phyloP scores from a whole-genome alignment of 1,140 invertebrate genomes.

The Trichonephila clavata region DNA sequence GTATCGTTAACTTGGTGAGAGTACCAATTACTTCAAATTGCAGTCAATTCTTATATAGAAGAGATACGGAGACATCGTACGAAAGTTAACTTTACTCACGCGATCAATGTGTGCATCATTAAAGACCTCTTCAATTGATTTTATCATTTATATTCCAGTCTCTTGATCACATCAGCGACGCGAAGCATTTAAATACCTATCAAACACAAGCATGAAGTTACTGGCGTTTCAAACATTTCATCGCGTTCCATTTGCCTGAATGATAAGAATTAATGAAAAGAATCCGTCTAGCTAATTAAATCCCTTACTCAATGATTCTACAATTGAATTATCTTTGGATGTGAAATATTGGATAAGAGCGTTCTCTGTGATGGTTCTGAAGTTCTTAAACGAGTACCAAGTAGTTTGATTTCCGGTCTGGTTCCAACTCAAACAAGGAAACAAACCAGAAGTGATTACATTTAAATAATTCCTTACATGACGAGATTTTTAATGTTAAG shows the following conservation, averaged over 20 bases:
- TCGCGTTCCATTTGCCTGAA: constrained; percentile 50
- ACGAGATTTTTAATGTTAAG: neutral
- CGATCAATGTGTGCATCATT: constrained; percentile 38
- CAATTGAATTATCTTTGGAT: constrained; percentile 45
- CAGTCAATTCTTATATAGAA: neutral
- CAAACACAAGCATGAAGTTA: constrained; percentile 45
- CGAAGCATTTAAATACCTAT: constrained; percentile 62
- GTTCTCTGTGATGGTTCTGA: neutral
- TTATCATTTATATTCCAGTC: constrained; percentile 63
- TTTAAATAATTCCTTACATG: constrained; percentile 19
- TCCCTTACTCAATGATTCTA: constrained; percentile 22
- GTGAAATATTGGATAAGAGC: neutral
- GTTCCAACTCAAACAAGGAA: neutral
- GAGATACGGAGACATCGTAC: neutral
- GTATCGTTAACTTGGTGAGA: neutral
- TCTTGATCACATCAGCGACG: constrained; percentile 11
- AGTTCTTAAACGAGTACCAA: neutral
- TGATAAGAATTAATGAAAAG: constrained; percentile 64
- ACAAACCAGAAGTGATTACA: neutral
- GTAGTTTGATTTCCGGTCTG: neutral
- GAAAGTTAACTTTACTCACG: constrained; percentile 2
- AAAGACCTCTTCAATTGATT: constrained; percentile 45
- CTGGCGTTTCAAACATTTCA: constrained; percentile 49
- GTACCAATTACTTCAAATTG: constrained; percentile 6
- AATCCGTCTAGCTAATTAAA: constrained; percentile 53